These are phyloP conservation scores for Matsumurasca onukii DNA, from an alignment of 1,140 invertebrate genomes.

Conservation along the genomic window DNA sequence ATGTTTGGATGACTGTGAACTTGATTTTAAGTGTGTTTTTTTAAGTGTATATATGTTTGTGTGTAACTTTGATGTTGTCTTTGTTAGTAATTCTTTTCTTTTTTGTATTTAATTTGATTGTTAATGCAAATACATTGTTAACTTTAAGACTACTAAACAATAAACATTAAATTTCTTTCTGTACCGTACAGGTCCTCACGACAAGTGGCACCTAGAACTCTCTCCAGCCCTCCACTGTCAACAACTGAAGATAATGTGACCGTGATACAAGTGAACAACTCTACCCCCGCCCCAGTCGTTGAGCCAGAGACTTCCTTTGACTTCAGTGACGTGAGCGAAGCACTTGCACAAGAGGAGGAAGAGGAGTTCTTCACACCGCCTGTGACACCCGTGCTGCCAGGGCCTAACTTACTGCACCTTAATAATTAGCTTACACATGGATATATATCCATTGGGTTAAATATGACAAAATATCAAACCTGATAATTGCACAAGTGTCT, in stretches of 20 bases:
- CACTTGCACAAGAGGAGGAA: constrained; percentile 28
- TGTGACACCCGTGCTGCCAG: constrained; percentile 33
- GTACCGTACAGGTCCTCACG: constrained; percentile 29
- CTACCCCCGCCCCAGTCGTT: not conserved
- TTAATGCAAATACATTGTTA: no score
- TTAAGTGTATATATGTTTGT: no score
- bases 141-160: no score
- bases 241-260: constrained; percentile 40
- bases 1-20: no score
- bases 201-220: constrained; percentile 19
- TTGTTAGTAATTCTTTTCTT: no score
- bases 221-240: constrained; percentile 30
- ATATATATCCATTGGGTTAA: not conserved
- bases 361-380: constrained; percentile 39
- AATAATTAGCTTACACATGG: not conserved
- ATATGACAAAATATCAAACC: no score
- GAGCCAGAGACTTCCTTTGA: constrained; percentile 37
- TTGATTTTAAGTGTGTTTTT: no score
- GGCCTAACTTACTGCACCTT: not conserved
- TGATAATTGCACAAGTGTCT: no score
- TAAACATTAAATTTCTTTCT: no score
- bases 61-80: no score
- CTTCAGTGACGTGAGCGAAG: constrained; percentile 35
- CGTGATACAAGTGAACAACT: constrained; percentile 39
- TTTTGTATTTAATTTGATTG: no score